Base-by-base conservation (phyloP, 2,797 vertebrate genomes). In the Phoeniculus purpureus region DNA sequence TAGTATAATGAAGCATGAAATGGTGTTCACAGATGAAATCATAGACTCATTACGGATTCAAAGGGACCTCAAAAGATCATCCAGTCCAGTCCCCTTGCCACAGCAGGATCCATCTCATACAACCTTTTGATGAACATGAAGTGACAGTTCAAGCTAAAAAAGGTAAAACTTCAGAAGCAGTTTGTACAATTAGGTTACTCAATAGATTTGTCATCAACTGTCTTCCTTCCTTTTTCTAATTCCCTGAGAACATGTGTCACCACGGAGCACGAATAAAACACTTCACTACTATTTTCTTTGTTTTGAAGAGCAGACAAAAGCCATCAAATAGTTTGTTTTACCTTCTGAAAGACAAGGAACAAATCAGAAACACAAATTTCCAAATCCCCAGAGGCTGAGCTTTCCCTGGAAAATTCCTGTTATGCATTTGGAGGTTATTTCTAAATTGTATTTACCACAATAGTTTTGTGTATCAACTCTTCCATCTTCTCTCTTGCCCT, bases 1-100 rank as follows among this genome's bases (percentile, higher is more conserved):
- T 32, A 60, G 83, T 71, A 96, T 95, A 97, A 97, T 68, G 93
- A 97, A 92, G 94, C 94, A 88, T 94, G 94, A 96, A 96, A 97
- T 94, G 70, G 91, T 60, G 6, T 85, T 95, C 72, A 76, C 72
- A 96, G 91, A 94, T 74, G 51, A 96, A 96, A 96, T 37, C 37
- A 37, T 37, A 37, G 37, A 37, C 8, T 37, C 37, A 37, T 37
- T 37, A 37, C 9, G 37, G 37, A 37, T 37, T 37, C 9, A 12
- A 37, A 37, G 37, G 37, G 12, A 37, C 37, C 37, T 37, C 37
- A 12, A 37, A 37, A 37, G 12, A 12, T 37, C 37, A 37, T 37
- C 37, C 37, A 37, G 37, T 37, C 37, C 37, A 37, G 12, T 37
- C 37, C 37, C 37, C 12, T 8, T 37, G 37, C 37, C 37, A 37